A percentile compares a stretch with the other conserved stretches of the same genome.
phyloP scores from a whole-genome alignment of 1,140 invertebrate species.

The Scaptomyza hsui region DNA sequence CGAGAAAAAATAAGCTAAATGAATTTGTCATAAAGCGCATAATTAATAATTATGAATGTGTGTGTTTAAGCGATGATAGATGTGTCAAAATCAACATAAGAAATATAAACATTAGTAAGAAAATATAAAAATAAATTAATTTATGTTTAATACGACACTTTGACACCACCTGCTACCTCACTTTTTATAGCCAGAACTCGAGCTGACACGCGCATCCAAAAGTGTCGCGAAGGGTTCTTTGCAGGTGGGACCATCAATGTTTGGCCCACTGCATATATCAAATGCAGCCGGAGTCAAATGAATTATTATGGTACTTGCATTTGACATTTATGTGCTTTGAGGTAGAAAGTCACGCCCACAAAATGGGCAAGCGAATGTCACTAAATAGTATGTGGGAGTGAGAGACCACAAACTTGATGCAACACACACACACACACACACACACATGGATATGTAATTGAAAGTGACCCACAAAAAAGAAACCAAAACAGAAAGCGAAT shows the following conservation, averaged over 20 bases:
- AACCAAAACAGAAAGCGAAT: not conserved
- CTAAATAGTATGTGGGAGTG: slow-evolving; percentile 36
- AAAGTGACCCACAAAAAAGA: not conserved
- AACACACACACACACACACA: slow-evolving; percentile 1
- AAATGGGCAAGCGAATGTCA: slow-evolving; percentile 13
- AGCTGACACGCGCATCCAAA: not conserved
- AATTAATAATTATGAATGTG: slow-evolving; percentile 2
- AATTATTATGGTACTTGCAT: slow-evolving; percentile 59
- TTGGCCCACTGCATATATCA: slow-evolving; percentile 39
- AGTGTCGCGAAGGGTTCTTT: not conserved
- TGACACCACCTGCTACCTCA: too few species aligned
- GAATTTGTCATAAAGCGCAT: slow-evolving; percentile 27
- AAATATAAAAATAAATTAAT: too few species aligned
- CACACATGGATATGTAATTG: not conserved
- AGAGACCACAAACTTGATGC: slow-evolving; percentile 3
- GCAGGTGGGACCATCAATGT: not conserved
- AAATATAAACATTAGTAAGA: too few species aligned
- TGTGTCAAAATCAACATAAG: too few species aligned
- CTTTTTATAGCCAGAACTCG: too few species aligned
- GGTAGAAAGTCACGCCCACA: slow-evolving; percentile 40
- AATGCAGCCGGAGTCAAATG: slow-evolving; percentile 46
- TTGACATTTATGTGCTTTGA: slow-evolving; percentile 68
- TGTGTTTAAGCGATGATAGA: too few species aligned
- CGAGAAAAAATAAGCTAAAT: slow-evolving; percentile 23
- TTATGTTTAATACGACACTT: too few species aligned